Conservation (phyloP, 2,113 vertebrate genomes). For the Melanostigma gelatinosum region DNA sequence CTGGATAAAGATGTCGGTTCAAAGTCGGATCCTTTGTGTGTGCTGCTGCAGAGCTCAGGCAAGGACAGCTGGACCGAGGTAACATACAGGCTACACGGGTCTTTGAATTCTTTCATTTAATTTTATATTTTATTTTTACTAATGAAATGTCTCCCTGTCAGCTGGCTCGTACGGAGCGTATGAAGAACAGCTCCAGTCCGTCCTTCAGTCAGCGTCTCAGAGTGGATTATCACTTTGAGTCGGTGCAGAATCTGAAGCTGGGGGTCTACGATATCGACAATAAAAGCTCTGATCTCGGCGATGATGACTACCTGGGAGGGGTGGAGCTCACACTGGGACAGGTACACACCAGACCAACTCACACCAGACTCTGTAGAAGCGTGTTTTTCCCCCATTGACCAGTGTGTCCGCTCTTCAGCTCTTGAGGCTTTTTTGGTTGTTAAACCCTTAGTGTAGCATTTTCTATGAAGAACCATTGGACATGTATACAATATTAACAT, state of each 20-base stretch:
- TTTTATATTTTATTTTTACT: neutral
- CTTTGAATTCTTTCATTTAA: neutral
- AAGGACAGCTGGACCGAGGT: conserved; percentile 90
- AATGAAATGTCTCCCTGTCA: conserved; percentile 45
- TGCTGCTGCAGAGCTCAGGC: conserved; percentile 87
- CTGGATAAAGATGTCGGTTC: conserved; percentile 92
- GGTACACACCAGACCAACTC: conserved; percentile 73
- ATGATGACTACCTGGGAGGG: conserved; percentile 93
- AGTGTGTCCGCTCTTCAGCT: neutral
- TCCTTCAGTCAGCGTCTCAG: conserved; percentile 89
- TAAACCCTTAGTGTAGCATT: too few relatives aligned
- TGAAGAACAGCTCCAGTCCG: conserved; percentile 88
- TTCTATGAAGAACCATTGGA: too few relatives aligned
- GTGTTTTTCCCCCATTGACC: neutral
- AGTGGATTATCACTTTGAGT: conserved; percentile 92
- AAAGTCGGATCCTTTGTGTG: conserved; percentile 92
- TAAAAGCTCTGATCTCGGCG: conserved; percentile 83
- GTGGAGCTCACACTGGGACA: conserved; percentile 90
- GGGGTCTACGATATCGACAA: conserved; percentile 92
- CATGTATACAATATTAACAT: too few relatives aligned
- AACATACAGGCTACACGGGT: neutral
- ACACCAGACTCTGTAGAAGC: neutral
- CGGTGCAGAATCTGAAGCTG: conserved; percentile 91
- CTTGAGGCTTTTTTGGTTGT: neutral
- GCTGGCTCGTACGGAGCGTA: conserved; percentile 87